These are phyloP conservation scores for Nixonia krombeini DNA, from an alignment of 1,140 invertebrate genomes.

Conservation along the genomic window DNA sequence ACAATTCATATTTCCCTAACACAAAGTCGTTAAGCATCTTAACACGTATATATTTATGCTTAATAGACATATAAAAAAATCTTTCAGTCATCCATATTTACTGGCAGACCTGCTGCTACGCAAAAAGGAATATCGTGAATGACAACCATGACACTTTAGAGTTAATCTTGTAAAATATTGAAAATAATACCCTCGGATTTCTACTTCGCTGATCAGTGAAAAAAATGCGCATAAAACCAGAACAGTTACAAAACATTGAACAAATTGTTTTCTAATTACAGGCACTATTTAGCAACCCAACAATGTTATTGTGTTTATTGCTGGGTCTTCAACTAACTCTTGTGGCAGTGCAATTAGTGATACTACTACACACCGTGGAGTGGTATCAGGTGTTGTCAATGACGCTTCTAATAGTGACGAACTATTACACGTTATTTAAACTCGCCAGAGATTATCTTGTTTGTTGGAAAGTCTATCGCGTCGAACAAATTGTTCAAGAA, in stretches of 20 bases:
- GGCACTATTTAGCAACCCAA: slow-evolving; percentile 91
- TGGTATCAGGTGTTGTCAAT: slow-evolving; percentile 95
- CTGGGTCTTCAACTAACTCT: slow-evolving; percentile 81
- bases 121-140: slow-evolving; percentile 4
- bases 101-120: no score
- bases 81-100: no score
- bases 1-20: no score
- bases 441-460: slow-evolving; percentile 88
- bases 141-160: neutral
- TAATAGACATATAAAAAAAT: no score
- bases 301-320: slow-evolving; percentile 81
- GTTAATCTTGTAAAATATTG: neutral
- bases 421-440: slow-evolving; percentile 94
- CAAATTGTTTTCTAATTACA: slow-evolving; percentile 70
- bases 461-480: slow-evolving; percentile 84
- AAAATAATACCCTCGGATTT: neutral
- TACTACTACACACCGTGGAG: slow-evolving; percentile 83
- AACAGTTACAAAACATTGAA: no score
- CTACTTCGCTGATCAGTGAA: neutral
- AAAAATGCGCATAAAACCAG: neutral
- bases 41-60: no score
- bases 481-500: slow-evolving; percentile 80
- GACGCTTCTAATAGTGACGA: slow-evolving; percentile 87
- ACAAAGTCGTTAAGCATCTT: no score
- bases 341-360: slow-evolving; percentile 82